These are phyloP conservation scores for Vidua chalybeata DNA, from an alignment of 2,113 vertebrate species.

Conservation along the genomic window DNA sequence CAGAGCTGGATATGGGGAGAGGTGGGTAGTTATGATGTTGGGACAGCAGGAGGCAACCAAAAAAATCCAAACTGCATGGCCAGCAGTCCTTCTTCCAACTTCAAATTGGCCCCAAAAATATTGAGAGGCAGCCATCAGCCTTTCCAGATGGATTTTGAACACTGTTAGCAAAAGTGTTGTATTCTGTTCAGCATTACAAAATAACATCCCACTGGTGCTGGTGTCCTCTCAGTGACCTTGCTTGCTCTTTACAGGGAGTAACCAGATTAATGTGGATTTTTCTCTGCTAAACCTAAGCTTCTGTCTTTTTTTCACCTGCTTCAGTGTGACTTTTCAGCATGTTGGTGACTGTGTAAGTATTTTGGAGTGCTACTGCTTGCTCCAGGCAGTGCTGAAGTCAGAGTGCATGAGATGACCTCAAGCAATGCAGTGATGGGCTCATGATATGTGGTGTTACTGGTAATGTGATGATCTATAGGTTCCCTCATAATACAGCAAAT, in stretches of 20 bases:
- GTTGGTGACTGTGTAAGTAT: rapidly evolving
- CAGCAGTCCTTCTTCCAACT: neutral
- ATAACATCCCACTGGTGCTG: neutral
- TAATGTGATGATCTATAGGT: neutral
- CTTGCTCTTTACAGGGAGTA: neutral
- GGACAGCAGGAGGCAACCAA: neutral
- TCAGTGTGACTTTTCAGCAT: neutral
- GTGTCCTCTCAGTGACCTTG: neutral
- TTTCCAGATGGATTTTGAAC: neutral
- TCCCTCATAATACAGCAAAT: neutral
- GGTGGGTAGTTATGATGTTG: slow-evolving; percentile 74
- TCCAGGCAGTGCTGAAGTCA: neutral
- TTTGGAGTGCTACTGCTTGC: neutral
- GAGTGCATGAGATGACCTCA: neutral
- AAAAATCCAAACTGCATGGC: neutral
- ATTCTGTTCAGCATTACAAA: neutral
- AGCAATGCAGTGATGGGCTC: rapidly evolving
- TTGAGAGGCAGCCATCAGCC: neutral
- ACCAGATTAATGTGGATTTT: neutral
- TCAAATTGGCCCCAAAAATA: neutral
- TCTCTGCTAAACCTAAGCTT: neutral
- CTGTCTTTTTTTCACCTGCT: neutral
- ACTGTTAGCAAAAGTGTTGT: neutral
- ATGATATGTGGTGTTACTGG: neutral
- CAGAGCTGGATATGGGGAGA: slow-evolving; percentile 96